Evolutionary conservation across 2,797 vertebrate species (phyloP).

Genomic region (Scarus forsteni): DNA sequence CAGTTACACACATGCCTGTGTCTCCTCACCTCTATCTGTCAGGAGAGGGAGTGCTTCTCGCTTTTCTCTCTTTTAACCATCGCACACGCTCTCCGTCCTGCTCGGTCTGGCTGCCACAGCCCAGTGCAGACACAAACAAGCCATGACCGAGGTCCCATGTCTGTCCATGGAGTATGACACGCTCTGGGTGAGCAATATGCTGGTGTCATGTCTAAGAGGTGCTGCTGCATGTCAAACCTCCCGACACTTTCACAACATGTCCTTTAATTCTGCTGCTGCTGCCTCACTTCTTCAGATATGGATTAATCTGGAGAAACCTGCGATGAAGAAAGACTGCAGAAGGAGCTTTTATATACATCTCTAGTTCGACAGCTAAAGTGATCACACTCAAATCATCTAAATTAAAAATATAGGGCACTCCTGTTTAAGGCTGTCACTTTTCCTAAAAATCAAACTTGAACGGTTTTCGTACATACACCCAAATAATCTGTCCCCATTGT

Average conservation of each 20-base stretch:
- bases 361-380: too few species aligned
- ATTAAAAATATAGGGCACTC: too few species aligned
- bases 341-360: too few species aligned
- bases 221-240: conserved; percentile 9
- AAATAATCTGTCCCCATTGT: too few species aligned
- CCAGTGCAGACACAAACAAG: conserved; percentile 43
- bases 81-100: conserved; percentile 40
- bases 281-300: conserved; percentile 3
- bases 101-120: conserved; percentile 38
- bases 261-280: conserved; percentile 8
- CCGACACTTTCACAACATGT: conserved; percentile 5
- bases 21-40: conserved; percentile 71
- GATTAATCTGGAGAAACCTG: background rate
- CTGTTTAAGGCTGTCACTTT: too few species aligned
- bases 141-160: conserved; percentile 19
- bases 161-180: conserved; percentile 2
- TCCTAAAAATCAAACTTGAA: too few species aligned
- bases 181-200: conserved; percentile 5
- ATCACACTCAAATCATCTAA: too few species aligned
- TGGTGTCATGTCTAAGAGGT: conserved; percentile 26
- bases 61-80: conserved; percentile 12
- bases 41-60: conserved; percentile 30
- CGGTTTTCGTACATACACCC: too few species aligned
- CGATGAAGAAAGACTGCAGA: background rate
- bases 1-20: conserved; percentile 68